Evolutionary conservation across 2,797 vertebrate genomes (phyloP), one percentile per base, ranked within the genome.

Genomic region (Argyrosomus regius): DNA sequence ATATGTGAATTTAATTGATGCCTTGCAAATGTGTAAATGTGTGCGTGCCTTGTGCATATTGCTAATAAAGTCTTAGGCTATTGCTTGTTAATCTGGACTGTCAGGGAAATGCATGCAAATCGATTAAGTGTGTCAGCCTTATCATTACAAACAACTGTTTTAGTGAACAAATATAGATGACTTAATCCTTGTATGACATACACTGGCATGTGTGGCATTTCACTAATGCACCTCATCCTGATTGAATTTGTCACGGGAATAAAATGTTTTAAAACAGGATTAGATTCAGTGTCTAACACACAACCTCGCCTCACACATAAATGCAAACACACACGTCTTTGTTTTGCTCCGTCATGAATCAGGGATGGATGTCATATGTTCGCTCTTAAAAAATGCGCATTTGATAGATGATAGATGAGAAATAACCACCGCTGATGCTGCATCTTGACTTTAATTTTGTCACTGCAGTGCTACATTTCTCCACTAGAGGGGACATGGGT

Each of bases 1-100:
- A 95, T 94, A 95, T 95, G 94, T 86, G 91, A 85, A 87, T 90
- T 93, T 84, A 93, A 93, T 88, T 90, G 91, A 92, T 92, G 87
- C 76, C 80, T 89, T 80, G 82, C 82, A 85, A 91, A 92, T 79
- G 92, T 94, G 94, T 95, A 82, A 90, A 90, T 49, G 91, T 94
- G 24, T 49, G 94, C 92, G 95, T 78, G 58, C 70, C 87, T 70
- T 72, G 80, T 68, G 70, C 80, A 60, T 68, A 64, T 80, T 78
- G 86, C 90, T 91, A 92, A 93, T 93, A 93, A 91, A 92, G 77
- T 87, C 89, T 87, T 81, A 39, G 35, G 35, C 35, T 39, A 87
- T 82, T 84, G 82, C 88, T 69, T 89, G 90, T 91, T 92, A 91
- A 91, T 92, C 83, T 87, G 76, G 82, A 86, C 85, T 89, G 89